phyloP scores from a whole-genome alignment of 2,797 vertebrate species.

The Cryptoprocta ferox region DNA sequence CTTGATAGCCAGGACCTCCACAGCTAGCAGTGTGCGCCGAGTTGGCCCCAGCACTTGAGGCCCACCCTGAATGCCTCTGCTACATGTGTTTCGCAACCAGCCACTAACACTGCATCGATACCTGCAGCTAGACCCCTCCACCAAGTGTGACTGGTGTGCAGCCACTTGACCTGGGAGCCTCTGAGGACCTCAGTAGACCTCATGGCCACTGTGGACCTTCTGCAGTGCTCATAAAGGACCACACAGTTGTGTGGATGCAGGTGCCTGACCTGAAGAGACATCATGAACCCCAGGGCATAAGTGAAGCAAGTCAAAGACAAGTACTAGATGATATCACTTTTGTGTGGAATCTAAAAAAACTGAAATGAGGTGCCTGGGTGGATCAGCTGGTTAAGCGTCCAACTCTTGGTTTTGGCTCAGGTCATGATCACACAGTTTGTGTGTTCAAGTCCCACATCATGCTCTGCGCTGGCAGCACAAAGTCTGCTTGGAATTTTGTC shows the following conservation, averaged over 20 bases:
- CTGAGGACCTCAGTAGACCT: not conserved
- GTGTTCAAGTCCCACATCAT: too few relatives aligned
- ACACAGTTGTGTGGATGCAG: not conserved
- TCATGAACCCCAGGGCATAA: not conserved
- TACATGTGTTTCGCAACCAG: too few relatives aligned
- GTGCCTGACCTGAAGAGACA: not conserved
- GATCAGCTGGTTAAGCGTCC: too few relatives aligned
- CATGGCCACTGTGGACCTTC: not conserved
- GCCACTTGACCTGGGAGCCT: not conserved
- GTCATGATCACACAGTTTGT: too few relatives aligned
- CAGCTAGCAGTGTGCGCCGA: too few relatives aligned
- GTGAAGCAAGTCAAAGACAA: not conserved
- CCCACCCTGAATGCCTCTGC: fast-evolving
- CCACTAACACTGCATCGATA: too few relatives aligned
- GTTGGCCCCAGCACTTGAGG: not conserved
- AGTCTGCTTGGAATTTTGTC: too few relatives aligned
- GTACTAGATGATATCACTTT: not conserved
- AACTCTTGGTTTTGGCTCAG: too few relatives aligned
- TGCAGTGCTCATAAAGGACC: not conserved
- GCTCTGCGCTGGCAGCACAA: too few relatives aligned
- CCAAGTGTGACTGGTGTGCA: not conserved
- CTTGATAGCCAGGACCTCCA: not conserved
- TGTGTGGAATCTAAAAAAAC: not conserved
- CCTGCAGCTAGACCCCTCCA: not conserved
- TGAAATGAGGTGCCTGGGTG: too few relatives aligned